These are phyloP conservation scores for Montipora sp. DNA, from an alignment of 64 coral and sea anemone species.

Conservation along the genomic window DNA sequence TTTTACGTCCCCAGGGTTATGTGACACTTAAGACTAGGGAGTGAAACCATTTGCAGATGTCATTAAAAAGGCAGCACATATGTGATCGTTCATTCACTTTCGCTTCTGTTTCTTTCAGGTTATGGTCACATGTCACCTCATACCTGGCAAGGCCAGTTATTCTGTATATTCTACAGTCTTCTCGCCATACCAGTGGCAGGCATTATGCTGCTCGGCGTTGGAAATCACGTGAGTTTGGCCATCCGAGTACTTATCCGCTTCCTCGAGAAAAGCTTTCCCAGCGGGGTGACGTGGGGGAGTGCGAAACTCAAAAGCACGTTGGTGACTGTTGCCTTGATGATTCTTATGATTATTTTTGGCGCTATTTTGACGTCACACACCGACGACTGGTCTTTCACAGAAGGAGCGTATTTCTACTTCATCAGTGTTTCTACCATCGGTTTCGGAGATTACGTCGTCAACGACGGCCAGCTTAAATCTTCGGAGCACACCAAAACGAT, in stretches of 20 bases:
- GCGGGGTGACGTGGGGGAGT: constrained; percentile 52
- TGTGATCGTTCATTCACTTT: no score
- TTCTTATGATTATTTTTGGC: constrained; percentile 92
- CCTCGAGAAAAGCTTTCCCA: constrained; percentile 69
- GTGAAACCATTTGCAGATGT: no score
- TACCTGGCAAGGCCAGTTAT: constrained; percentile 87
- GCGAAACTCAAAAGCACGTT: constrained; percentile 79
- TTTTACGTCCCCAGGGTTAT: no score
- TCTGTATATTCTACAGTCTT: constrained; percentile 95
- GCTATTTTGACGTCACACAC: constrained; percentile 91
- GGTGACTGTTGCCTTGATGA: constrained; percentile 80
- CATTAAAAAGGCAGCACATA: no score
- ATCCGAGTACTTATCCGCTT: constrained; percentile 77
- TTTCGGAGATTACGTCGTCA: constrained; percentile 97
- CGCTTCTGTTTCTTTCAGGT: constrained; percentile 51
- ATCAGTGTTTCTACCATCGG: constrained; percentile 96
- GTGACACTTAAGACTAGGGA: no score
- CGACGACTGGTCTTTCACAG: constrained; percentile 84
- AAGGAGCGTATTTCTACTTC: constrained; percentile 92
- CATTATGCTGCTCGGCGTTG: constrained; percentile 91
- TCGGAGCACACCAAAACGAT: constrained; percentile 68
- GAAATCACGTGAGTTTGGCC: constrained; percentile 75
- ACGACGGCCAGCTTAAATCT: constrained; percentile 76
- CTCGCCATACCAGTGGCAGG: constrained; percentile 88
- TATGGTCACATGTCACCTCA: constrained; percentile 96